Evolutionary conservation across 2,113 vertebrate species (phyloP), one percentile per base, ranked within the genome.

Genomic region (Bubo bubo): DNA sequence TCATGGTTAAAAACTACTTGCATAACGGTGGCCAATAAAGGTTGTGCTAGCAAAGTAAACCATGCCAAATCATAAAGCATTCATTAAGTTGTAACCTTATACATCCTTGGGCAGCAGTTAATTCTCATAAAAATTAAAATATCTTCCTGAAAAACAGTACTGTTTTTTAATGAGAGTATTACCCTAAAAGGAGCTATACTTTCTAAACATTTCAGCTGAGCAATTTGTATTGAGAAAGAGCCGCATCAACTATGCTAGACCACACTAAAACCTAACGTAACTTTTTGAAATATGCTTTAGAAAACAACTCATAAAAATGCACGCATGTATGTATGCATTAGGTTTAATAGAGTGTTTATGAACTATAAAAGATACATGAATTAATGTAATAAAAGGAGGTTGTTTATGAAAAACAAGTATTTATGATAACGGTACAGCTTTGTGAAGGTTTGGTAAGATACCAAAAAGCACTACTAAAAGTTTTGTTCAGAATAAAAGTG

Each of bases 301-400:
- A 81, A 95, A 88, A 55, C 55, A 82, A 52, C 26, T 50, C 32
- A 56, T 85, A 74, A 89, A 94, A 95, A 64, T 21, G 34, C 45
- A 95, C 0, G 0, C 23, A 35, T 88, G 71, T 55, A 84, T 75
- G n/a, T 23, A 11, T 71, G 59, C 64, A 83, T 71, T 62, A 74
- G 27, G 34, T 79, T 94, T 91, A 94, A 94, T 49, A 86, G 22
- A 93, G 27, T 64, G 52, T 87, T 94, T 91, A 95, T 85, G 94
- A 89, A 71, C 80, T 84, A 84, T 84, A 95, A 95, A 94, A 91
- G 26, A 67, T 41, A 77, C 6, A 26, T 30, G 56, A 94, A 94
- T 64, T 63, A 86, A 72, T 14, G 22, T 64, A 84, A 84, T 94
- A 87, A 93, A 80, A 70, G 59, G 58, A 86, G 18, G 23, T 28